These are phyloP conservation scores for Eubasilissa regina DNA, from an alignment of 1,140 invertebrate genomes.

Conservation along the genomic window DNA sequence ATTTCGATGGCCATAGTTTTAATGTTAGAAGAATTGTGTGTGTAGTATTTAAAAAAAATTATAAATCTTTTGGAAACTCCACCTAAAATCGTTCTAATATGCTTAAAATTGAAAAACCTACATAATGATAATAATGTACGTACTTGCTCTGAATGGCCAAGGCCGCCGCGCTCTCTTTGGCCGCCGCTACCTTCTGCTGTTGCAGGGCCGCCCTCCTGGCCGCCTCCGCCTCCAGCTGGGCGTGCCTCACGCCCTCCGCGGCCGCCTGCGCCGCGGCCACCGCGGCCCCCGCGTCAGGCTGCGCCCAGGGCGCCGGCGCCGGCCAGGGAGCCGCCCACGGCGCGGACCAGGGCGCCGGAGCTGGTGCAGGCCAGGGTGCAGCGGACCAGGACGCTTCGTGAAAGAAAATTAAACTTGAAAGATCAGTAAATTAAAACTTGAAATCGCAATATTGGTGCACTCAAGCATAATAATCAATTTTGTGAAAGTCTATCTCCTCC, in stretches of 20 bases:
- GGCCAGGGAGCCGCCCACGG: neutral
- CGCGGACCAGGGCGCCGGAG: neutral
- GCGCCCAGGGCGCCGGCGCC: slow-evolving; percentile 27
- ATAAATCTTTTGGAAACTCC: no score
- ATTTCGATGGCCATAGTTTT: no score
- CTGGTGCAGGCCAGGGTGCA: slow-evolving; percentile 10
- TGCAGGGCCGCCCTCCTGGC: slow-evolving; percentile 51
- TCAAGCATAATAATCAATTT: no score
- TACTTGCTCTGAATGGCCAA: slow-evolving; percentile 54
- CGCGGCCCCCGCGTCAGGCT: slow-evolving; percentile 43
- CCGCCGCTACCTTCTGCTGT: slow-evolving; percentile 54
- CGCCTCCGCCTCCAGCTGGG: slow-evolving; percentile 52
- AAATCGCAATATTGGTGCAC: no score
- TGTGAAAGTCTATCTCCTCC: no score
- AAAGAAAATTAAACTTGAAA: no score
- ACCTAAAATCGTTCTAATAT: no score
- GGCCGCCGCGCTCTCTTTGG: slow-evolving; percentile 52
- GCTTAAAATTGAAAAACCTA: no score
- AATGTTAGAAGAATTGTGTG: no score
- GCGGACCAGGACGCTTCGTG: neutral
- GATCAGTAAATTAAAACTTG: no score
- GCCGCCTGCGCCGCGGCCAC: slow-evolving; percentile 53
- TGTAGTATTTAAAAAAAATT: no score
- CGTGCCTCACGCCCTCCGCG: slow-evolving; percentile 51
- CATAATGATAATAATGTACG: no score